Evolutionary conservation across 2,888 invertebrate species (phyloP), one percentile per base, ranked within the genome.

Genomic region (Machimus rusticus): DNA sequence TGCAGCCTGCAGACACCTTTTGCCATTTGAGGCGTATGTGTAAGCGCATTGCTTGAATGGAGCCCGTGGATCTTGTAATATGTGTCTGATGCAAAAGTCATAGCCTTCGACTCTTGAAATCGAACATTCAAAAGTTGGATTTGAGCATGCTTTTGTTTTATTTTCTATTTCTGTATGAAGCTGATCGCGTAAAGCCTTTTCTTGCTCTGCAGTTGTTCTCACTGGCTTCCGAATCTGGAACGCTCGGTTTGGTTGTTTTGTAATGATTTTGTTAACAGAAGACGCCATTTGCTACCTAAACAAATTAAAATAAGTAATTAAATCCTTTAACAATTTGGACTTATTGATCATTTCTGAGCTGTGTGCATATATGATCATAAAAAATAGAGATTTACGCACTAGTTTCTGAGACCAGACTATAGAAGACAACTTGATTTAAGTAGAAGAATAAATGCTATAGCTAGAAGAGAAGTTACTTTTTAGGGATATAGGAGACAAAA

Each of bases 31-130:
- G 39, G 94, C 90, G 91, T 94, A 94, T 89, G 96, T 93, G 91
- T 95, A 96, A 0, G 94, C 93, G 91, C 99, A 99, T 89, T 96
- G 97, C 88, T 95, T 95, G 92, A 95, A 99, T 0, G 98, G 98
- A 0, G 98, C 97, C 14, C 93, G 94, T 6, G 96, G 94, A 91
- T 99, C 98, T 90, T 96, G 95, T 82, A 98, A 93, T 89, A 98
- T 97, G 90, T 99, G 99, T 4, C 95, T 94, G 5, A 95, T 94
- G 91, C 98, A 99, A 92, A 95, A 97, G 88, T 95, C 94, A 89
- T 96, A 95, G 0, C 96, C 96, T 9, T 96, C 94, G 0, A 98
- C 91, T 76, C 95, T 94, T 0, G 95, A 94, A 39, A 95, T 94
- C 0, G 94, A 93, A 89, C 97, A 97, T 87, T 95, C 95, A 90